Evolutionary conservation across 2,888 invertebrate species (phyloP).

Genomic region (Craniophora ligustri): DNA sequence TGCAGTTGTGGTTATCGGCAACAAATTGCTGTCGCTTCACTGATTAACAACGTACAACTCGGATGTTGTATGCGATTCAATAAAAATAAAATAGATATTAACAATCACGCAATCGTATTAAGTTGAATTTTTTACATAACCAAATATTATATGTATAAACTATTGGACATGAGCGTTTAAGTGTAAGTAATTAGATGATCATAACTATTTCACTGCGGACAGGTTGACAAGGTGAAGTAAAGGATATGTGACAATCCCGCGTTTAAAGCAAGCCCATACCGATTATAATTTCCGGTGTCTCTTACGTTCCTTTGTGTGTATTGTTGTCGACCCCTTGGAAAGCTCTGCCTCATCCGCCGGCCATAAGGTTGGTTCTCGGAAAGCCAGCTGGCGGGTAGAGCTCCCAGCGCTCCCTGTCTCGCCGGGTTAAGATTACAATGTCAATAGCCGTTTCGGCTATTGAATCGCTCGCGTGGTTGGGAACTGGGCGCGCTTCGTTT

Average conservation of each 20-base stretch:
- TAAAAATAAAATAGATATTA: constrained; percentile 60
- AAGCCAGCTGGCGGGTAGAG: constrained; percentile 69
- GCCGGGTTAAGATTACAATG: constrained; percentile 76
- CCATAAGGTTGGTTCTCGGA: constrained; percentile 74
- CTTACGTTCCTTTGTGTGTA: constrained; percentile 74
- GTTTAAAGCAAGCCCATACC: constrained; percentile 74
- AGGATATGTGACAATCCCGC: constrained; percentile 67
- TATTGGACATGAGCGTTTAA: no score
- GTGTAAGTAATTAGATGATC: no score
- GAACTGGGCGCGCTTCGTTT: constrained; percentile 62
- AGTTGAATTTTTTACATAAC: no score
- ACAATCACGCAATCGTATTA: constrained; percentile 60
- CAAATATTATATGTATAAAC: no score
- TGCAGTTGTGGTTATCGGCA: constrained; percentile 82
- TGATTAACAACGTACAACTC: constrained; percentile 74
- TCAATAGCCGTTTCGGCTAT: constrained; percentile 74
- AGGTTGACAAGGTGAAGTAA: constrained; percentile 62
- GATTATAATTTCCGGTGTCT: constrained; percentile 83
- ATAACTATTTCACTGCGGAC: constrained; percentile 49
- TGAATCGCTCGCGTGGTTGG: constrained; percentile 64
- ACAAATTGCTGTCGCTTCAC: constrained; percentile 81
- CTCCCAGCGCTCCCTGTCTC: constrained; percentile 64
- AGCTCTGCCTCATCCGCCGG: constrained; percentile 65
- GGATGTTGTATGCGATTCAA: constrained; percentile 55
- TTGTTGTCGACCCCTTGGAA: constrained; percentile 65